Evolutionary conservation across 2,888 invertebrate species (phyloP).

Genomic region (Aproaerema taeniolella): DNA sequence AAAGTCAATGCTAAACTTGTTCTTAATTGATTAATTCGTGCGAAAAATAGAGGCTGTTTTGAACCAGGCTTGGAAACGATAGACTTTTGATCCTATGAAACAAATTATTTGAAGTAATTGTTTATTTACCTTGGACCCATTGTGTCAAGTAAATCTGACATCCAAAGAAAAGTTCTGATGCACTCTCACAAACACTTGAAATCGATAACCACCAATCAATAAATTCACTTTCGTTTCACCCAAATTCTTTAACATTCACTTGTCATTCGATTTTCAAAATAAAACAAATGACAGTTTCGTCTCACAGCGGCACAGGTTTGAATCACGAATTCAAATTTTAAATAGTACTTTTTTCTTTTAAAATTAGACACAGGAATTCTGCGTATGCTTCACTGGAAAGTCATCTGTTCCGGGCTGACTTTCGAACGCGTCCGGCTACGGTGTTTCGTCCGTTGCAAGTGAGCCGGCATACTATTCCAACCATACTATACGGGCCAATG

Average conservation of each 20-base stretch:
- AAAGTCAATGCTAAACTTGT: too few relatives aligned
- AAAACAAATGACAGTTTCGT: not conserved
- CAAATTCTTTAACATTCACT: slow-evolving; percentile 22
- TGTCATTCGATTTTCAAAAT: slow-evolving; percentile 15
- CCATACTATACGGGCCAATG: too few relatives aligned
- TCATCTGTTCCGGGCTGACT: slow-evolving; percentile 47
- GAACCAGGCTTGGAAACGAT: too few relatives aligned
- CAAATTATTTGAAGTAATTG: slow-evolving; percentile 1
- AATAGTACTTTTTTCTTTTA: not conserved
- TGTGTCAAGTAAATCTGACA: slow-evolving; percentile 29
- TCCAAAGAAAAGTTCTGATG: slow-evolving; percentile 23
- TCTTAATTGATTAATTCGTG: too few relatives aligned
- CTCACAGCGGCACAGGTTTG: too few relatives aligned
- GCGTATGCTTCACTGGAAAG: slow-evolving; percentile 55
- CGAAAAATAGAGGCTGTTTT: too few relatives aligned
- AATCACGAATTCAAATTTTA: not conserved
- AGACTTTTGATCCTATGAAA: too few relatives aligned
- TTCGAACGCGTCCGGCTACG: slow-evolving; percentile 59
- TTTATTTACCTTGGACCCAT: slow-evolving; percentile 57
- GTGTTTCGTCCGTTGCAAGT: slow-evolving; percentile 51
- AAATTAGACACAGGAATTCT: slow-evolving; percentile 15
- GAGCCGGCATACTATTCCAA: slow-evolving; percentile 40
- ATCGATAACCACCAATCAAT: slow-evolving; percentile 21
- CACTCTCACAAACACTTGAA: slow-evolving; percentile 21
- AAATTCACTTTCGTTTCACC: slow-evolving; percentile 40